A percentile compares a stretch with the other conserved stretches of the same genome.
Conservation (phyloP, 1,140 invertebrate genomes). For the Aphelinus certus region DNA sequence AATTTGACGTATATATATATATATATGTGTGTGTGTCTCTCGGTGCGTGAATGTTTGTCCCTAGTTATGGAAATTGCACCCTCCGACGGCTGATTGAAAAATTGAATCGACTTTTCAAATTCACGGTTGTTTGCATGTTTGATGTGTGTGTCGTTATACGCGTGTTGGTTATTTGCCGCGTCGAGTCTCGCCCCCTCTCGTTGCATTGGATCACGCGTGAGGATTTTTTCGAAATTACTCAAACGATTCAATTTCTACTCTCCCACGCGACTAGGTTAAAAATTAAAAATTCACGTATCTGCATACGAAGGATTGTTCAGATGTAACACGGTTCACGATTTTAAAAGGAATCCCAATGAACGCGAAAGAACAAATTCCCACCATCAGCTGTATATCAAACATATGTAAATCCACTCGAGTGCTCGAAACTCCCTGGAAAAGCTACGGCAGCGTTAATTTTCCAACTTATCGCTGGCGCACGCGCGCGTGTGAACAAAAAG, state of each 20-base stretch:
- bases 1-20: too few relatives aligned
- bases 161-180: too few relatives aligned
- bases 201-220: neutral
- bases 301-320: too few relatives aligned
- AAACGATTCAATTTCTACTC: too few relatives aligned
- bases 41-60: neutral
- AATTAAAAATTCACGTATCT: too few relatives aligned
- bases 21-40: too few relatives aligned
- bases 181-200: neutral
- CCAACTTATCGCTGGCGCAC: neutral
- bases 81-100: conserved; percentile 18
- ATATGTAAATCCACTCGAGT: neutral
- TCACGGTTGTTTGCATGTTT: neutral
- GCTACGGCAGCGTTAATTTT: neutral
- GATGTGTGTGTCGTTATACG: too few relatives aligned
- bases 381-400: too few relatives aligned
- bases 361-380: too few relatives aligned
- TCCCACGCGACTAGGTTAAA: too few relatives aligned
- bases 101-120: conserved; percentile 18
- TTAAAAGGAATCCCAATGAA: too few relatives aligned
- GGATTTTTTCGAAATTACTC: neutral
- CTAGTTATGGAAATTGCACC: conserved; percentile 20
- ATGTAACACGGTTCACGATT: too few relatives aligned
- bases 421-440: neutral
- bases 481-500: neutral